These are phyloP conservation scores for Drosophila bocki DNA, from an alignment of 1,140 invertebrate species.

Conservation along the genomic window DNA sequence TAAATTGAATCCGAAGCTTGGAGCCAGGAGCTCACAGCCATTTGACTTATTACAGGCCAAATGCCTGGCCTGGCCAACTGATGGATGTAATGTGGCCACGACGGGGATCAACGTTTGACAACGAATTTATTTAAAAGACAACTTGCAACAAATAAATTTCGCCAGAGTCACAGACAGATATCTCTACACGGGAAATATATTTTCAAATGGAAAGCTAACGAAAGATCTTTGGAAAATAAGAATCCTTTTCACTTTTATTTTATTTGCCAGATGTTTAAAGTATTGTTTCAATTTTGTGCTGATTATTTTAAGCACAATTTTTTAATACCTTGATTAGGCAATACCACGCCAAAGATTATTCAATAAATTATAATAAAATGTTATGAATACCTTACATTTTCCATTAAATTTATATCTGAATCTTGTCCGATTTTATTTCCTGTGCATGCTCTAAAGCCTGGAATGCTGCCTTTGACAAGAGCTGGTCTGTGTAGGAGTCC, in stretches of 20 bases:
- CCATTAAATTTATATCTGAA: neutral
- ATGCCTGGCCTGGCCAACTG: conserved; percentile 59
- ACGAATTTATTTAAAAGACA: conserved; percentile 83
- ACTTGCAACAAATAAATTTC: conserved; percentile 80
- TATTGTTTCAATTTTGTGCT: neutral
- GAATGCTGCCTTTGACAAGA: conserved; percentile 44
- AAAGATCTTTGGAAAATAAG: neutral
- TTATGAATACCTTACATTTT: neutral
- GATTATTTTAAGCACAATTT: neutral
- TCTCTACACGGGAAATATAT: neutral
- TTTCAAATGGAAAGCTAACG: neutral
- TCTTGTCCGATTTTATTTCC: neutral
- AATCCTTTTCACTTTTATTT: neutral
- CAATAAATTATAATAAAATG: neutral
- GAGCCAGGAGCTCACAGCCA: conserved; percentile 17
- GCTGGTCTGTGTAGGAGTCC: conserved; percentile 57
- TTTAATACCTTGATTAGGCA: neutral
- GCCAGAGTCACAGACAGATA: conserved; percentile 32
- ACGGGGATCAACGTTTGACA: conserved; percentile 62
- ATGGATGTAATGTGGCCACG: conserved; percentile 56
- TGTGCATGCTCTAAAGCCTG: conserved; percentile 11
- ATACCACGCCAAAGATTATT: neutral
- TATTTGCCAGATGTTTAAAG: neutral
- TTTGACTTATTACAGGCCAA: conserved; percentile 64
- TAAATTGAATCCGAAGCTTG: conserved; percentile 67